Evolutionary conservation across 2,113 vertebrate genomes (phyloP).

Genomic region (Neolamprologus ventralis): DNA sequence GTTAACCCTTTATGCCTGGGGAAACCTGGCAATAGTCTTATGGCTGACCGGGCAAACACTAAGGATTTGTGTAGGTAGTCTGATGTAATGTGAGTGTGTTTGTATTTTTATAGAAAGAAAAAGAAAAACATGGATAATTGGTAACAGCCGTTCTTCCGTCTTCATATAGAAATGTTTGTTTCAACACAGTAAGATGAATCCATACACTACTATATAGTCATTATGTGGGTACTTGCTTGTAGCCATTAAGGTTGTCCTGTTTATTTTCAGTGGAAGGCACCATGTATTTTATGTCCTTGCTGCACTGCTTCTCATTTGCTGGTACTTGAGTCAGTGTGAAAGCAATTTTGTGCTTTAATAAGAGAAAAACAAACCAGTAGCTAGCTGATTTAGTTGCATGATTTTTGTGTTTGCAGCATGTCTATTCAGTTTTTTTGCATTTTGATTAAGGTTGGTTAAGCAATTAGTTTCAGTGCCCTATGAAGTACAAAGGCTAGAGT

Average conservation of each 20-base stretch:
- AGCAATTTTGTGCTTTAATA: background rate
- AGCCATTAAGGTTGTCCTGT: conserved; percentile 38
- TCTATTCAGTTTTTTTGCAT: background rate
- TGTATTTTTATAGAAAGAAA: conserved; percentile 6
- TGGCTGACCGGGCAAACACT: background rate
- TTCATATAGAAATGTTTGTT: conserved; percentile 9
- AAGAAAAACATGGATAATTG: background rate
- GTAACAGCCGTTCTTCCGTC: background rate
- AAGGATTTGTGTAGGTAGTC: conserved; percentile 20
- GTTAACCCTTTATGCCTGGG: conserved; percentile 40
- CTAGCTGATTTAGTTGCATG: background rate
- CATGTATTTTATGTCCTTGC: background rate
- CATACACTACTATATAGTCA: conserved; percentile 1
- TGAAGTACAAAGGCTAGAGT: background rate
- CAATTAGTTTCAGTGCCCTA: background rate
- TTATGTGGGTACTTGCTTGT: conserved; percentile 26
- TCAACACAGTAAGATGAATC: conserved; percentile 12
- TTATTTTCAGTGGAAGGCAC: background rate
- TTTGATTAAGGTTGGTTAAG: background rate
- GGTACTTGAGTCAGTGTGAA: background rate
- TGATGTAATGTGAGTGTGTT: conserved; percentile 1
- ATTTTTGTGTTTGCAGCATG: background rate
- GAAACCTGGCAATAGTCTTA: conserved; percentile 18
- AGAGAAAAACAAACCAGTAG: background rate
- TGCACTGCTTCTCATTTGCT: background rate